Evolutionary conservation across 64 coral and sea anemone species (phyloP).

Genomic region (Montipora efflorescens): DNA sequence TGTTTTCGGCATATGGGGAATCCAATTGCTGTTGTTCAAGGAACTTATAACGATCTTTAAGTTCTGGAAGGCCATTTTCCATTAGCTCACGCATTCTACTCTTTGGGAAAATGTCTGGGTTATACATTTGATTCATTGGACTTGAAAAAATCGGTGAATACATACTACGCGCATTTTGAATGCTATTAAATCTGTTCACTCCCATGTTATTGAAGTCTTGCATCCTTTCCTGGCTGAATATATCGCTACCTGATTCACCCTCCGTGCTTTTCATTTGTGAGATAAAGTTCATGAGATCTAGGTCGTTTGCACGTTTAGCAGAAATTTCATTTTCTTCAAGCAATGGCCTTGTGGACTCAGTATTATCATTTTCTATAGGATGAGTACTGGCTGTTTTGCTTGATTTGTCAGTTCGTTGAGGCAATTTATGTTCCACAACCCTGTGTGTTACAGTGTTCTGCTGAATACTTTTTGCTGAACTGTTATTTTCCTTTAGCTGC

Average conservation of each 20-base stretch:
- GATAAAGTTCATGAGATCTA: constrained; percentile 40
- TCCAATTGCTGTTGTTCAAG: not conserved
- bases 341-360: not conserved
- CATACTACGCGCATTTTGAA: not conserved
- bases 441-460: not conserved
- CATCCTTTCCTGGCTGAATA: not conserved
- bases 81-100: not conserved
- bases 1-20: not conserved
- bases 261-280: constrained; percentile 29
- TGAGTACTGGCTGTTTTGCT: not conserved
- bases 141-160: not conserved
- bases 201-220: not conserved
- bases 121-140: not conserved
- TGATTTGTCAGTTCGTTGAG: not conserved
- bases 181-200: not conserved
- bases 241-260: not conserved
- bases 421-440: not conserved
- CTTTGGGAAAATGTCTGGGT: not conserved
- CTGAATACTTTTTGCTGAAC: not conserved
- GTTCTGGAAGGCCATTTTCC: constrained; percentile 24
- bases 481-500: not conserved
- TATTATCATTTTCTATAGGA: not conserved
- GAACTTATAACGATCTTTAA: not conserved
- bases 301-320: constrained; percentile 17
- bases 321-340: not conserved